Conservation (phyloP, 2,113 vertebrate species). For the Thomomys bottae region DNA sequence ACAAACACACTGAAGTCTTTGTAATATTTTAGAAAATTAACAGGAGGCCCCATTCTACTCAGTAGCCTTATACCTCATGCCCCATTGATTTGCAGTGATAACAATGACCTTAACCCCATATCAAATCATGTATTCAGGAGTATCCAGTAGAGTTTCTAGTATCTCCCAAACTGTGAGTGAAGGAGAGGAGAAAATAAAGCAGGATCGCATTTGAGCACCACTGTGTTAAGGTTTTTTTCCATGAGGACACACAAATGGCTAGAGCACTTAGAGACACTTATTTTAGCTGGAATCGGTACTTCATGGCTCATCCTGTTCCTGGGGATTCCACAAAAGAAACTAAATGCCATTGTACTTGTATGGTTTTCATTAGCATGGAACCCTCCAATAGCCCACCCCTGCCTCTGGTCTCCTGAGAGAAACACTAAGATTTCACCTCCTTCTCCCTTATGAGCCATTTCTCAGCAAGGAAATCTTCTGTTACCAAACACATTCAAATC, state of each 20-base stretch:
- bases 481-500: background rate
- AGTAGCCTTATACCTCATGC: background rate
- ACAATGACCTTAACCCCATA: background rate
- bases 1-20: background rate
- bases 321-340: background rate
- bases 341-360: background rate
- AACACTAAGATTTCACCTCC: background rate
- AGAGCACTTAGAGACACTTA: background rate
- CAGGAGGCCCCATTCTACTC: background rate
- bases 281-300: background rate
- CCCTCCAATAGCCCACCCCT: background rate
- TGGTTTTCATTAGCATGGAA: background rate
- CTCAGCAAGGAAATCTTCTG: background rate
- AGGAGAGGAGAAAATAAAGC: constrained; percentile 13
- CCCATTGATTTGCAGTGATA: background rate
- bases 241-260: rapidly evolving
- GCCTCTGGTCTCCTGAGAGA: background rate
- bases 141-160: background rate
- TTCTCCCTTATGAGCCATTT: background rate
- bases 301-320: background rate
- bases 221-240: rapidly evolving
- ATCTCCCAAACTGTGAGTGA: background rate
- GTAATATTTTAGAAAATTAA: too few species aligned
- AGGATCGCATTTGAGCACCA: background rate
- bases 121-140: background rate